phyloP scores from a whole-genome alignment of 2,113 vertebrate species.

The Pithys albifrons region DNA sequence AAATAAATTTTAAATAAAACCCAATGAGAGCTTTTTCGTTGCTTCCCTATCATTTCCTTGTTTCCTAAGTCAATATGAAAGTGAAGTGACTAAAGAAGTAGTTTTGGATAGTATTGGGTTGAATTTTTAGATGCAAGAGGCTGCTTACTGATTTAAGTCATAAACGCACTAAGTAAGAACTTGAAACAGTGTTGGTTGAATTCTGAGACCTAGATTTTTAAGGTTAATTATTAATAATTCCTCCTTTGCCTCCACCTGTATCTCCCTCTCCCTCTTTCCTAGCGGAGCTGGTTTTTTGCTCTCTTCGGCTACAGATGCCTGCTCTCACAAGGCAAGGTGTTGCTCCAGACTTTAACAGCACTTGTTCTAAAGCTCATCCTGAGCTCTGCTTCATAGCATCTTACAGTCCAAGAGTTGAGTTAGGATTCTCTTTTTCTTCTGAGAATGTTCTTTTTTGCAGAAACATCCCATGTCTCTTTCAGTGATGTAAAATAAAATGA shows the following conservation, averaged over 20 bases:
- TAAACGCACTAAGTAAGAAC: background rate
- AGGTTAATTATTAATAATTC: background rate
- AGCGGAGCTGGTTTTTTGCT: background rate
- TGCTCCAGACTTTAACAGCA: background rate
- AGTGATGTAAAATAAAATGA: background rate
- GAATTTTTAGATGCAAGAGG: background rate
- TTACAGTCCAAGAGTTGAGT: background rate
- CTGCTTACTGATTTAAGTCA: background rate
- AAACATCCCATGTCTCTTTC: background rate
- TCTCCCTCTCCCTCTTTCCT: background rate
- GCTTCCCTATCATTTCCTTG: background rate
- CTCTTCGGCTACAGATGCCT: background rate
- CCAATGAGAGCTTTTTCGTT: background rate
- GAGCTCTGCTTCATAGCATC: background rate
- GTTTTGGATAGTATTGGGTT: background rate
- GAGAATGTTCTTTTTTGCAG: background rate
- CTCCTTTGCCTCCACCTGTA: background rate
- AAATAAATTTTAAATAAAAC: background rate
- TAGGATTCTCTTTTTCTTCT: background rate
- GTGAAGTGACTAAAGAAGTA: background rate
- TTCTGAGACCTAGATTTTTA: background rate
- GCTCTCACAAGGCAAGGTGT: background rate
- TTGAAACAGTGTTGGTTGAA: background rate
- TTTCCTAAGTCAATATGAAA: background rate
- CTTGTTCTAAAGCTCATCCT: background rate